Evolutionary conservation across 2,888 invertebrate species (phyloP).

Genomic region (Dioctria rufipes): DNA sequence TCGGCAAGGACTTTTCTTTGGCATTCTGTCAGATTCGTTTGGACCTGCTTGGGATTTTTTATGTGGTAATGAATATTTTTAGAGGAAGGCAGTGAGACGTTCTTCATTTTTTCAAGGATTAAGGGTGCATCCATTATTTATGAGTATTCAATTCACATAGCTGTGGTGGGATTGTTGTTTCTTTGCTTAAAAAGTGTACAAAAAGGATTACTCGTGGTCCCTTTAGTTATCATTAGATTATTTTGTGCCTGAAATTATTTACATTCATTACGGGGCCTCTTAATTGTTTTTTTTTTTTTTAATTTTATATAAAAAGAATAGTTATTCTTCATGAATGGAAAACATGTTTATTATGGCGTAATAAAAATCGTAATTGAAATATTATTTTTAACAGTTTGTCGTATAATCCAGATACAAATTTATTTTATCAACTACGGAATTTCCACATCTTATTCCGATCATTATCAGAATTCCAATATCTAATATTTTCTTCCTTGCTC

Average conservation of each 20-base stretch:
- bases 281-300: neutral
- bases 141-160: constrained; percentile 47
- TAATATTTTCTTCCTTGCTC: no score
- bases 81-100: constrained; percentile 30
- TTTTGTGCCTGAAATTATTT: constrained; percentile 18
- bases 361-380: no score
- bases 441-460: no score
- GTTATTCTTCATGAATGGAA: neutral
- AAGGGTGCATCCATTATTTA: constrained; percentile 51
- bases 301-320: constrained; percentile 31
- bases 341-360: no score
- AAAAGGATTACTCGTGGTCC: constrained; percentile 16
- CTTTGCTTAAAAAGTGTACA: constrained; percentile 34
- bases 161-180: constrained; percentile 46
- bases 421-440: no score
- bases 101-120: constrained; percentile 35
- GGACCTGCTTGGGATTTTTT: constrained; percentile 28
- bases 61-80: constrained; percentile 45
- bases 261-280: constrained; percentile 29
- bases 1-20: constrained; percentile 37
- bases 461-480: no score
- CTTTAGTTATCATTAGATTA: neutral
- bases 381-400: no score
- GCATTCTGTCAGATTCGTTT: constrained; percentile 26
- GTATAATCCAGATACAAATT: no score